phyloP scores from a whole-genome alignment of 2,797 vertebrate genomes.

The Lophura swinhoii region DNA sequence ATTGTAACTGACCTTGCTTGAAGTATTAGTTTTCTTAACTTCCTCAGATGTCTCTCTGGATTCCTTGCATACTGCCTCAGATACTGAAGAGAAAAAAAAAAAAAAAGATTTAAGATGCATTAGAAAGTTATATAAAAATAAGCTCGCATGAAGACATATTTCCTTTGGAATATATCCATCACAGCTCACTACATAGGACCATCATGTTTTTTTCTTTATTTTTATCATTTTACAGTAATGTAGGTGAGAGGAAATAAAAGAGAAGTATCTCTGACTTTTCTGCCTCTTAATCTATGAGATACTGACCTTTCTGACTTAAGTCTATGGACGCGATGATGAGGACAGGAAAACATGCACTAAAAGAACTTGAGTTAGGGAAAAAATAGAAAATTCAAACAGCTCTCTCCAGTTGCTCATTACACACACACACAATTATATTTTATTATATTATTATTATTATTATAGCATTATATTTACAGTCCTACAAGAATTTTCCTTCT shows the following conservation, averaged over 20 bases:
- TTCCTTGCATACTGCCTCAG: conserved; percentile 41
- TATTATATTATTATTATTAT: too few relatives aligned
- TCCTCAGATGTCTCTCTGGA: conserved; percentile 74
- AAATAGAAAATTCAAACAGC: background rate
- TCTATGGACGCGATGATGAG: background rate
- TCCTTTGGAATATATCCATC: background rate
- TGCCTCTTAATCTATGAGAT: background rate
- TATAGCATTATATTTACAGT: background rate
- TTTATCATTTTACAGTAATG: background rate
- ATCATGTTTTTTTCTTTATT: background rate
- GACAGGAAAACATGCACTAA: background rate
- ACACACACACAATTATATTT: background rate
- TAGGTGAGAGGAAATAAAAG: background rate
- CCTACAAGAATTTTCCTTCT: background rate
- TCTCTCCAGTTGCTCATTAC: background rate
- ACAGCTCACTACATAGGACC: background rate
- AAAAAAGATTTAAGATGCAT: background rate
- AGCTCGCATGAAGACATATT: background rate
- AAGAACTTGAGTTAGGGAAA: background rate
- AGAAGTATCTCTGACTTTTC: background rate
- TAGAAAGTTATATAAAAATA: background rate
- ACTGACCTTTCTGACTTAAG: background rate
- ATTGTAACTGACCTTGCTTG: conserved; percentile 82
- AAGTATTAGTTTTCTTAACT: conserved; percentile 79
- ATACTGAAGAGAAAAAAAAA: conserved; percentile 49